Base-by-base conservation (phyloP, 2,797 vertebrate genomes). In the Uromys caudimaculatus region DNA sequence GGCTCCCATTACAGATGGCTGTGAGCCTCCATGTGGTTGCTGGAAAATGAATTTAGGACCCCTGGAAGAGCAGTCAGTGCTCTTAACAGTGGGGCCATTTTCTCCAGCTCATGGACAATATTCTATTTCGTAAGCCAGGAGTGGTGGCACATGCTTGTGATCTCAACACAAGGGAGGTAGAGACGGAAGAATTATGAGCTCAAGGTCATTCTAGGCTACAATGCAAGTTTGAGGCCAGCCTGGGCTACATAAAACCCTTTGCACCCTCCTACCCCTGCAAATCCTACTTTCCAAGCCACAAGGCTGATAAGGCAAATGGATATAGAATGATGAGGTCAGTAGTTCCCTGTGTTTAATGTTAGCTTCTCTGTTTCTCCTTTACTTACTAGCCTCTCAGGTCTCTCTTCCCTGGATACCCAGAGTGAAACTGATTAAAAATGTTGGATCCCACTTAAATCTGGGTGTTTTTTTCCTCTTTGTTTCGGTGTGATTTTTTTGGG, bases 361-460 rank as follows among this genome's bases (percentile, higher is more conserved):
- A 21, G 11, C 12, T 9, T 35, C 71, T 71, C 41, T 13, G 10
- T 16, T 64, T 14, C 19, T 19, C 35, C 8, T 60, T 32, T 17
- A 38, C 32, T 35, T 60, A 29, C 23, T 24, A 79, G 79, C 38
- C 29, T 32, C 11, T 35, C 13, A 23, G 75, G 2, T 27, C 78
- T 7, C 21, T 79, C 47, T 69, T 77, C 23, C 35, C 11, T 71
- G 76, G 64, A 56, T 54, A 35, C 27, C 56, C 44, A 24, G 56
- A 89, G 50, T 76, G 69, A 95, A 79, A 77, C 58, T 2, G 9
- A 97, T 97, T 97, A 98, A 98, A 97, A 73, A 85, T 47, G 6
- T 38, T 96, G 47, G 44, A 76, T 93, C 27, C 35, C 9, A 41
- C 19, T 87, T 29, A 87, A 32, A 79, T 73, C 90, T 91, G 91